phyloP scores from a whole-genome alignment of 1,140 invertebrate species.

The Eulimnadia texana region DNA sequence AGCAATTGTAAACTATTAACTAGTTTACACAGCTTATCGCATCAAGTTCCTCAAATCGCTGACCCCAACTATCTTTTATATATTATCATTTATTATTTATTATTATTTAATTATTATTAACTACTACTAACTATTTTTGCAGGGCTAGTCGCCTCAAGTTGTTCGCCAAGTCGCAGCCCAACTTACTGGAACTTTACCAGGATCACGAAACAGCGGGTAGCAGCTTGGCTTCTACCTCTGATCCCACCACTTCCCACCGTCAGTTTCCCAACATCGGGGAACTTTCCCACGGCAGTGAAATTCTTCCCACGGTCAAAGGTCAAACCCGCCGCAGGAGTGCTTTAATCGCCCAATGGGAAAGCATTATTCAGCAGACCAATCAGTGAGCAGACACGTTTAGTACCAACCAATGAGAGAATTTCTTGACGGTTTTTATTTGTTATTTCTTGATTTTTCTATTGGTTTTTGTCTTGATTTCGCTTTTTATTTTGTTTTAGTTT shows the following conservation, averaged over 20 bases:
- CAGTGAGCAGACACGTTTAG: neutral
- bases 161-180: conserved; percentile 34
- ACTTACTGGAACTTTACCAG: conserved; percentile 29
- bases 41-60: conserved; percentile 33
- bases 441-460: neutral
- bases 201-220: conserved; percentile 24
- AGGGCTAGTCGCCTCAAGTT: conserved; percentile 32
- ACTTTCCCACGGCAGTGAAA: no score
- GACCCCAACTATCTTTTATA: no score
- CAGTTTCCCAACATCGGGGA: neutral
- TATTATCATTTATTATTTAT: neutral
- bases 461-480: neutral
- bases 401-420: neutral
- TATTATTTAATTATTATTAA: no score
- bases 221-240: conserved; percentile 23
- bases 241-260: conserved; percentile 19
- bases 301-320: conserved; percentile 23
- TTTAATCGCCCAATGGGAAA: conserved; percentile 38
- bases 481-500: neutral
- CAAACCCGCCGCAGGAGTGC: conserved; percentile 32
- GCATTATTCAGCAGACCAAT: conserved; percentile 29
- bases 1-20: no score
- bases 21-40: conserved; percentile 28
- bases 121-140: neutral
- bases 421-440: neutral